Evolutionary conservation across 2,797 vertebrate genomes (phyloP), one percentile per base, ranked within the genome.

Genomic region (Hybognathus amarus): DNA sequence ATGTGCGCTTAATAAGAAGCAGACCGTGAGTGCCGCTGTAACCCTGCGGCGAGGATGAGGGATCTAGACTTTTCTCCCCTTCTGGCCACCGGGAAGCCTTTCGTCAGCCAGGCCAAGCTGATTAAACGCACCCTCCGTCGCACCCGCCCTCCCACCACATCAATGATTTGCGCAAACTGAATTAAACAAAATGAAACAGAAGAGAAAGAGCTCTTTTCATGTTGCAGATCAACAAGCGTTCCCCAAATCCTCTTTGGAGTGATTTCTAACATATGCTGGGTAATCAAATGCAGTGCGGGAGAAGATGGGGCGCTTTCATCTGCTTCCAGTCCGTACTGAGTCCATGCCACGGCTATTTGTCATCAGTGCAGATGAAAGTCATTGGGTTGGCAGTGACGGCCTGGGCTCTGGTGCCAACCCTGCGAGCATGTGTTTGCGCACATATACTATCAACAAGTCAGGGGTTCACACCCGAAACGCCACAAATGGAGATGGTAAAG

Each of bases 251-350:
- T 80, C 85, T 74, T 82, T 67, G 66, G 82, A 86, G 71, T 80
- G 84, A 76, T 82, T 82, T 87, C 83, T 67, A 85, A 88, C 89
- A 89, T 88, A 86, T 89, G 88, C 86, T 82, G 81, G 87, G 83
- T 89, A 89, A 90, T 91, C 87, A 88, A 86, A 85, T 70, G 80
- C 77, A 67, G 61, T 61, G 30, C 56, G 61, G 82, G 81, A 76
- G 77, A 78, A 86, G 82, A 86, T 73, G 69, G 68, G 54, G 33
- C 33, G 42, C 80, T 83, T 87, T 88, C 84, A 88, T 89, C 85
- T 85, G 80, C 47, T 78, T 84, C 79, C 80, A 79, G 67, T 36
- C 77, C 15, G 69, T 30, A 73, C 68, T 64, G 79, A n/a, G 77
- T 82, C 81, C 47, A 68, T 87, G 84, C 81, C 82, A 84, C 30